A percentile compares a stretch with the other conserved stretches of the same genome.
phyloP scores from a whole-genome alignment of 2,888 invertebrate species.

The Tipula lateralis region DNA sequence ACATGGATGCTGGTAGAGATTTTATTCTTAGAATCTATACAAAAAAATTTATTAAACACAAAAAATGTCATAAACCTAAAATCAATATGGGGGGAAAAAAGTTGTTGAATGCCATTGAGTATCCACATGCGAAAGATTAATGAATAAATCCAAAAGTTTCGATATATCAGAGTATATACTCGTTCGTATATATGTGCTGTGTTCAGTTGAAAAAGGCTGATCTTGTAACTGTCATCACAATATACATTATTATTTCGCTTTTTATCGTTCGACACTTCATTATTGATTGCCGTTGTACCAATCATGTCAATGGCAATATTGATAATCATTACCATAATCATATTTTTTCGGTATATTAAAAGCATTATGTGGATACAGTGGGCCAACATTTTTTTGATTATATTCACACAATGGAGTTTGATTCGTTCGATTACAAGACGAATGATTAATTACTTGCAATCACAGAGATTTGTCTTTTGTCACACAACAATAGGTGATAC shows the following conservation, averaged over 20 bases:
- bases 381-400: neutral
- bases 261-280: neutral
- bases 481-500: neutral
- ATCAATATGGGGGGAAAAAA: neutral
- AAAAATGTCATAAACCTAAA: neutral
- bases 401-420: no score
- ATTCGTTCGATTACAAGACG: neutral
- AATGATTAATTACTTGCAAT: neutral
- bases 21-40: neutral
- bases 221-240: conserved; percentile 26
- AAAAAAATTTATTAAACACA: neutral
- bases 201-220: neutral
- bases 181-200: neutral
- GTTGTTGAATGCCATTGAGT: neutral
- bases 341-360: neutral
- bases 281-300: conserved; percentile 19
- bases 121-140: neutral
- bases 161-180: neutral
- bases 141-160: neutral
- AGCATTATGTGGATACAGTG: neutral
- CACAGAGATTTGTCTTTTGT: neutral
- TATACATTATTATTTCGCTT: neutral
- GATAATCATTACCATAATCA: neutral
- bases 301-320: neutral
- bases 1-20: neutral